Evolutionary conservation across 2,113 vertebrate genomes (phyloP).

Genomic region (Hemiscyllium ocellatum): DNA sequence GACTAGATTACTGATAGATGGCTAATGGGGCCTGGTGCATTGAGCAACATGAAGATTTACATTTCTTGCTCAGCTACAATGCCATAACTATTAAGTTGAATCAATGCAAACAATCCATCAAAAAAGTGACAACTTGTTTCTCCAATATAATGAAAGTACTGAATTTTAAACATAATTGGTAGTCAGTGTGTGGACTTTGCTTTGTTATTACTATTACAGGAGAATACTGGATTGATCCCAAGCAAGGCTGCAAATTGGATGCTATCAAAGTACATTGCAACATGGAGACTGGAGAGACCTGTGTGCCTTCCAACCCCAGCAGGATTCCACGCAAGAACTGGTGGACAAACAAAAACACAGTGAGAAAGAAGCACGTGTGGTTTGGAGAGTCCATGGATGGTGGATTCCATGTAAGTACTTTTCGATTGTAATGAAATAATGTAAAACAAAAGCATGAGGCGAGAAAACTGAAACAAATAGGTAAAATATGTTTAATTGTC

Average conservation of each 20-base stretch:
- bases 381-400: conserved; percentile 37
- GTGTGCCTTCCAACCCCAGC: conserved; percentile 18
- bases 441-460: background rate
- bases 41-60: too few species aligned
- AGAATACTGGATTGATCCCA: conserved; percentile 41
- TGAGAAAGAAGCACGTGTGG: conserved; percentile 35
- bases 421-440: background rate
- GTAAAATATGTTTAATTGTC: background rate
- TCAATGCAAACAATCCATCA: background rate
- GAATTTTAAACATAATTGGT: background rate
- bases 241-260: conserved; percentile 33
- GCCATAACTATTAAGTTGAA: background rate
- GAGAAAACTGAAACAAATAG: background rate
- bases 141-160: background rate
- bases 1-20: too few species aligned
- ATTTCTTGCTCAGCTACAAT: background rate
- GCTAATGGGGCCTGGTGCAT: too few species aligned
- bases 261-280: conserved; percentile 39
- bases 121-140: background rate
- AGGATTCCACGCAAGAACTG: conserved; percentile 36
- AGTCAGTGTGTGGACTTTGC: background rate
- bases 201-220: conserved; percentile 20
- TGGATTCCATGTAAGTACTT: conserved; percentile 30
- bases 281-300: conserved; percentile 39
- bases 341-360: background rate